Base-by-base conservation (phyloP, 2,888 invertebrate species). In the Diaprepes abbreviatus region DNA sequence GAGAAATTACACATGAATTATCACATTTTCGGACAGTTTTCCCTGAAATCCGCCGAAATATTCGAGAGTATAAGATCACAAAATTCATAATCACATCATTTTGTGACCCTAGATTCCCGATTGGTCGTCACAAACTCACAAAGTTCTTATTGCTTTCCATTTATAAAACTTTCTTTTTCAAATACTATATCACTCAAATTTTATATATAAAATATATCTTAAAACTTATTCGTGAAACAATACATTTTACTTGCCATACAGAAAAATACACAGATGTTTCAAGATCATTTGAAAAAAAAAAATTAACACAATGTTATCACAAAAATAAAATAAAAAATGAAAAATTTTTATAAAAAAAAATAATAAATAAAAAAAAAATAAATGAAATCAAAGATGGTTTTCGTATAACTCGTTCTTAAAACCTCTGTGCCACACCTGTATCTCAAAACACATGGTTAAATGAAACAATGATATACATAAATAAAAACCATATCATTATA, bases 111-210 rank as follows among this genome's bases (percentile, higher is more conserved):
- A 63, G 31, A 48, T 40, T 68, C 68, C 58, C 66, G 66, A 67
- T 66, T 71, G 74, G 66, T 74, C 74, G 74, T 74, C 74, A 74
- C 71, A 74, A 60, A 70, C 67, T 68, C 64, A 65, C 55, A 59
- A 59, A 38, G 48, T 62, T 64, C 16, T 62, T 72, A 68, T 68
- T 72, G 68, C 68, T 72, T 52, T 33, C 48, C 19, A 50, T 40
- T 45, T 43, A 14, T 21, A 52, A 43, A 58, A 66, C 7, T 48
- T 9, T 35, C 59, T 16, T 57, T 60, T 60, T 54, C 16, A 63
- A 71, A 71, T 73, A 72, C 70, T 59, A 58, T 70, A 67, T 71
- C 71, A 69, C 67, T 73, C 64, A 62, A 35, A 63, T 58, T 68
- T 14, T 19, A 10, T 68, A 48, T 55, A 74, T 72, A 74, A 71